A percentile compares a stretch with the other conserved stretches of the same genome.
Conservation (phyloP, 2,888 invertebrate genomes). For the Metalampra italica region DNA sequence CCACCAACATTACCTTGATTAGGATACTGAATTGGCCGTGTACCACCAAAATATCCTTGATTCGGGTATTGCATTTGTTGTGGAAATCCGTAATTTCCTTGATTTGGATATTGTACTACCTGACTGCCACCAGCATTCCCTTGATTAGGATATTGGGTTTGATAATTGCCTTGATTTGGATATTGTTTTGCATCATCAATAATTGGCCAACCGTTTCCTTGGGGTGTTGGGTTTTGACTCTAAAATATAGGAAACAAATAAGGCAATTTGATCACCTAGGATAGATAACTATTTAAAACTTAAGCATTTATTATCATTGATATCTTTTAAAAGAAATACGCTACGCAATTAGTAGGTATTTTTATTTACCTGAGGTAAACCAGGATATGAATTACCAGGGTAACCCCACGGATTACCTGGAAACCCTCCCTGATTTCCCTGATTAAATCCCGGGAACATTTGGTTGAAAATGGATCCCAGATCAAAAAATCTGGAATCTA, state of each 20-base stretch:
- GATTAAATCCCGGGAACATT: conserved; percentile 23
- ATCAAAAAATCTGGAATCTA: conserved; percentile 25
- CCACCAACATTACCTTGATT: conserved; percentile 1
- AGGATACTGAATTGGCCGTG: conserved; percentile 4
- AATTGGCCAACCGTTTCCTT: conserved; percentile 11
- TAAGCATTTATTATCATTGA: too few species aligned
- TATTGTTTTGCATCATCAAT: conserved; percentile 11
- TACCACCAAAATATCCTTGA: conserved; percentile 13
- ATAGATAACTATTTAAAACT: too few species aligned
- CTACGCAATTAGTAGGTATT: background rate
- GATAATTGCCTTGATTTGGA: conserved; percentile 16
- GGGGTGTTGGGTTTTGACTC: conserved; percentile 4
- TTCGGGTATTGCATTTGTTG: conserved; percentile 10
- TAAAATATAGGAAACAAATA: conserved; percentile 4
- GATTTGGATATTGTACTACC: conserved; percentile 5
- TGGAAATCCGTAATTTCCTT: background rate
- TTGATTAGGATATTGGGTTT: conserved; percentile 8
- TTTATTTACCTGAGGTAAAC: conserved; percentile 21
- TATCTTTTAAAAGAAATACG: background rate
- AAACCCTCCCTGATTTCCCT: conserved; percentile 28
- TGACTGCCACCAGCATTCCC: background rate
- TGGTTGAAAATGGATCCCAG: conserved; percentile 16
- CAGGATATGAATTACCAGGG: conserved; percentile 30
- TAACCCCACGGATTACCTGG: conserved; percentile 24
- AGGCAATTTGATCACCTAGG: background rate